These are phyloP conservation scores for Epistrophella euchroma DNA, from an alignment of 2,888 invertebrate species.

Conservation along the genomic window DNA sequence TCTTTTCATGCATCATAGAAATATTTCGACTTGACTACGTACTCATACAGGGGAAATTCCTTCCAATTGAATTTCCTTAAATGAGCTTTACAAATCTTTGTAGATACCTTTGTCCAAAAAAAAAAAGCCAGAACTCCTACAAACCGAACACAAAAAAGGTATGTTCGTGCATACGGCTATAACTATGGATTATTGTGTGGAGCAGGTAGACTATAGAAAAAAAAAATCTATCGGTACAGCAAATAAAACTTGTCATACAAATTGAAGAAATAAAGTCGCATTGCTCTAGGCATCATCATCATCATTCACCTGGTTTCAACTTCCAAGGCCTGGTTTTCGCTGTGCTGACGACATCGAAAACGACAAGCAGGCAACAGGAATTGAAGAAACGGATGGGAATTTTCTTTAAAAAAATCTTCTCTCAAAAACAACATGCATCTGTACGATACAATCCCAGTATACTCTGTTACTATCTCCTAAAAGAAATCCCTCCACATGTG, in stretches of 20 bases:
- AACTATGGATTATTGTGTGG: background rate
- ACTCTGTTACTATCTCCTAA: background rate
- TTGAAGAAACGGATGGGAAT: constrained; percentile 68
- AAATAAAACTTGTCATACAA: constrained; percentile 51
- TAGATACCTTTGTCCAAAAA: constrained; percentile 57
- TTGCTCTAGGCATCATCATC: constrained; percentile 58
- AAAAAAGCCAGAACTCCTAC: background rate
- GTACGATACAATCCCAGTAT: constrained; percentile 32
- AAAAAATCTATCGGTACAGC: constrained; percentile 25
- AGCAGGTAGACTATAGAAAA: background rate
- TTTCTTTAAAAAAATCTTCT: constrained; percentile 48
- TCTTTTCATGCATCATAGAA: constrained; percentile 62
- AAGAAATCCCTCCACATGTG: background rate
- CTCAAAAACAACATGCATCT: constrained; percentile 26
- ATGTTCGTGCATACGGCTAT: background rate
- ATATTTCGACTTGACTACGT: constrained; percentile 63
- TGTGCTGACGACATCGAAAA: constrained; percentile 1
- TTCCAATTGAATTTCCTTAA: constrained; percentile 79
- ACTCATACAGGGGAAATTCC: constrained; percentile 71
- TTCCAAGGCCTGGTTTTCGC: constrained; percentile 4
- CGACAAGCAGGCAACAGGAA: constrained; percentile 52
- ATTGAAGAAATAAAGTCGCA: constrained; percentile 54
- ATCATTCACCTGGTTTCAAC: constrained; percentile 10
- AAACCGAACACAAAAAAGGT: constrained; percentile 1
- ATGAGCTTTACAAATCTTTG: constrained; percentile 80